Evolutionary conservation across 2,888 invertebrate genomes (phyloP).

Genomic region (Diarsia brunnea): DNA sequence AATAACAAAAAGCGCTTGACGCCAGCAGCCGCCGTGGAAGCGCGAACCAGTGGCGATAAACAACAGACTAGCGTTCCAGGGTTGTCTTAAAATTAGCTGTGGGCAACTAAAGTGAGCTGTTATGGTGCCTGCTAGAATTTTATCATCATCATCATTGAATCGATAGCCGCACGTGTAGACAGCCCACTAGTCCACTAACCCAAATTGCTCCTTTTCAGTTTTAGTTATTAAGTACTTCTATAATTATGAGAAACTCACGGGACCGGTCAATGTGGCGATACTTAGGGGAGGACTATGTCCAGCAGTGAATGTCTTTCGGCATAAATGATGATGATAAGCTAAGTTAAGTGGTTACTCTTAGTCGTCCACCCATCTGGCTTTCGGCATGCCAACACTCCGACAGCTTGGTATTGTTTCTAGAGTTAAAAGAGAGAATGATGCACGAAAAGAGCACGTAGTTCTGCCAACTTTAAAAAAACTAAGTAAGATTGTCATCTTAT

Average conservation of each 20-base stretch:
- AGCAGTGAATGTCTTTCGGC: too few relatives aligned
- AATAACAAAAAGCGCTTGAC: constrained; percentile 53
- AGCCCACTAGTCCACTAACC: neutral
- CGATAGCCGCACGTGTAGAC: neutral
- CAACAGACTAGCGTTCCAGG: constrained; percentile 39
- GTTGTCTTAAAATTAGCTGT: neutral
- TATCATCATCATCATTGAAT: neutral
- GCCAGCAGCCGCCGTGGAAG: constrained; percentile 20
- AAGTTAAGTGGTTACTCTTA: neutral
- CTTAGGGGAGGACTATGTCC: too few relatives aligned
- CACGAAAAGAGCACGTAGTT: neutral
- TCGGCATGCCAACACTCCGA: neutral
- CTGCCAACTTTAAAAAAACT: neutral
- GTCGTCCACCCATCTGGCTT: neutral
- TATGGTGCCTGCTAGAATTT: neutral
- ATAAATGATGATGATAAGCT: too few relatives aligned
- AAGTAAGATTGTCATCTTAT: neutral
- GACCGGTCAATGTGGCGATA: too few relatives aligned
- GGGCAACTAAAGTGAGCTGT: too few relatives aligned
- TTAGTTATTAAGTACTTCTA: neutral
- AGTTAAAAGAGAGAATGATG: neutral
- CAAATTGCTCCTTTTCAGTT: neutral
- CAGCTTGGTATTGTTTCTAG: neutral
- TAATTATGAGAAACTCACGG: too few relatives aligned
- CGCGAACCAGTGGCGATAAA: constrained; percentile 41